A percentile compares a stretch with the other conserved stretches of the same genome.
Conservation (phyloP, 2,888 invertebrate species). For the Omphaloscelis lunosa region DNA sequence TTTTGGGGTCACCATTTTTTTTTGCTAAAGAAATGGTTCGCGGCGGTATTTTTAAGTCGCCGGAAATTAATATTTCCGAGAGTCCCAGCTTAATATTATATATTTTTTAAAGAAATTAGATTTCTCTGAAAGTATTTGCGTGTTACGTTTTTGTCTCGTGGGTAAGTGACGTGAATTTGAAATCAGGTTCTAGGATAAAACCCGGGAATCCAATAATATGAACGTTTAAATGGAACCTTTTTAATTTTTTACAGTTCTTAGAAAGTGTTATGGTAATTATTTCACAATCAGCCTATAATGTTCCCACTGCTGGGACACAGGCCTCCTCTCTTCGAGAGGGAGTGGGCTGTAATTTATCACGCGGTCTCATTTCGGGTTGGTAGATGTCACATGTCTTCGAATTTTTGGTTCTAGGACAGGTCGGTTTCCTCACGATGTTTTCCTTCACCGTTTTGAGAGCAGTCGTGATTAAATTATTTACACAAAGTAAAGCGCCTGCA, state of each 20-base stretch:
- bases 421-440: too few species aligned
- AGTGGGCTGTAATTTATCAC: too few species aligned
- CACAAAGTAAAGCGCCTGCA: too few species aligned
- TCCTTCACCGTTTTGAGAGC: too few species aligned
- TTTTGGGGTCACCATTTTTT: slow-evolving; percentile 67
- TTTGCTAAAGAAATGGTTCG: slow-evolving; percentile 70
- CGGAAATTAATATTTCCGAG: slow-evolving; percentile 77
- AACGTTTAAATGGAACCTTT: slow-evolving; percentile 13
- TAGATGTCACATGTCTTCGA: too few species aligned
- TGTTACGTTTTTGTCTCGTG: slow-evolving; percentile 52
- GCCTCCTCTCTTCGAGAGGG: too few species aligned
- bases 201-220: not conserved
- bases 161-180: slow-evolving; percentile 51
- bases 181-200: slow-evolving; percentile 30
- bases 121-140: slow-evolving; percentile 48
- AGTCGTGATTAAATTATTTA: too few species aligned
- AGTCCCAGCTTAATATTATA: slow-evolving; percentile 61
- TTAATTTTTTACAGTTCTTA: slow-evolving; percentile 5
- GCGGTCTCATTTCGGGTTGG: too few species aligned
- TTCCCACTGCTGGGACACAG: too few species aligned
- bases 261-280: too few species aligned
- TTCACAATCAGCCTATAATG: too few species aligned
- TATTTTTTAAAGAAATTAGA: slow-evolving; percentile 63
- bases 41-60: slow-evolving; percentile 69
- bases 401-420: too few species aligned